phyloP scores from a whole-genome alignment of 2,888 invertebrate genomes.

The Tyria jacobaeae region DNA sequence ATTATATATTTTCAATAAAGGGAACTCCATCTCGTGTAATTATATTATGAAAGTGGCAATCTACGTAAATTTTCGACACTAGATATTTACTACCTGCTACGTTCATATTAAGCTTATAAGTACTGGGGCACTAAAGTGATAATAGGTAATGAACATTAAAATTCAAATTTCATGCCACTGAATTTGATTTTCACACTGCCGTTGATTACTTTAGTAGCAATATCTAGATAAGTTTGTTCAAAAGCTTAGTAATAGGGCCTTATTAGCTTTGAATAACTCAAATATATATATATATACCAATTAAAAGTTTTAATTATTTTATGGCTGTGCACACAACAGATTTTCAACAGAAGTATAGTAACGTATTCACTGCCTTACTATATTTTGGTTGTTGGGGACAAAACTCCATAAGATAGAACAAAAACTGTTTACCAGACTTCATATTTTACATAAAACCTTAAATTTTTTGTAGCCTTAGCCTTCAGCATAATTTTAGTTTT shows the following conservation, averaged over 20 bases:
- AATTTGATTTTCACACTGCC: neutral
- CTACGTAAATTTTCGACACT: conserved; percentile 5
- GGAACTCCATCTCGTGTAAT: neutral
- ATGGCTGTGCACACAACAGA: neutral
- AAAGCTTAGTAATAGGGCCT: neutral
- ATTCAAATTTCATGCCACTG: neutral
- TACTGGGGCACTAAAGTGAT: neutral
- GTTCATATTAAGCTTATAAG: neutral
- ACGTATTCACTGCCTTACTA: too few relatives aligned
- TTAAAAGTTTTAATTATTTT: neutral
- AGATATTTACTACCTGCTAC: conserved; percentile 7
- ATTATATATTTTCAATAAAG: neutral
- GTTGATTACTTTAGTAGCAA: neutral
- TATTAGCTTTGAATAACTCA: neutral
- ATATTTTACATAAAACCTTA: neutral
- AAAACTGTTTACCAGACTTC: neutral
- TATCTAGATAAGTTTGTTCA: neutral
- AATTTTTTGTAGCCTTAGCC: too few relatives aligned
- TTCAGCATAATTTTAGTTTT: too few relatives aligned
- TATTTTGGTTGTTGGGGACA: too few relatives aligned
- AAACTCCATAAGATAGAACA: neutral
- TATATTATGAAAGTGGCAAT: neutral
- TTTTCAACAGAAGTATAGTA: neutral
- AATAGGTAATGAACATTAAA: conserved; percentile 2
- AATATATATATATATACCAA: too few relatives aligned